Evolutionary conservation across 2,113 vertebrate genomes (phyloP), one percentile per base, ranked within the genome.

Genomic region (Sminthopsis crassicaudata): DNA sequence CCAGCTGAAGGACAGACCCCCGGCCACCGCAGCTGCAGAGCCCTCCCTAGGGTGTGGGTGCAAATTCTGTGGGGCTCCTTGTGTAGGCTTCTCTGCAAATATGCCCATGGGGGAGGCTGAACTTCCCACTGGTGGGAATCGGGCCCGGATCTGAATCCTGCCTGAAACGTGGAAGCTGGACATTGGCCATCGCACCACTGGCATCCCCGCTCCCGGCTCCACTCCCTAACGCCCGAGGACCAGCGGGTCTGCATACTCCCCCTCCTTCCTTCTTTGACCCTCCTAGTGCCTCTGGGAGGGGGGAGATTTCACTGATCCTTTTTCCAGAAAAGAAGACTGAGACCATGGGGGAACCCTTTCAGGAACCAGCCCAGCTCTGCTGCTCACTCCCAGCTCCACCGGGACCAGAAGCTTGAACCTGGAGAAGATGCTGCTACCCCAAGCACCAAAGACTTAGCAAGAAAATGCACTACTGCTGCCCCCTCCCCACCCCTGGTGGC

Each of bases 371-470:
- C 7, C n/a, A 1, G 67, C 6, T 19, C n/a, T 84, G 10, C 67
- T 42, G n/a, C n/a, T 84, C 57, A 30, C n/a, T 24, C 91, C 55
- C 90, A 88, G 94, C 94, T 60, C 4, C 53, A 89, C 93, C 30
- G n/a, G 0, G 60, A 22, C 23, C 55, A 90, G 95, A 97, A 97
- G 94, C 76, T 22, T 91, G 94, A 93, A 94, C 1, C 46, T 50
- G 91, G 97, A 92, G 60, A 96, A 97, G 98, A 97, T 95, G 98
- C 98, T 98, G 98, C 98, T 98, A 97, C 92, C 93, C 67, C 92
- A 90, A 98, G 97, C 98, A 98, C 98, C 98, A 99, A 98, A 98
- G 98, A 98, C 54, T 60, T 96, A 94, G 96, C 92, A 89, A 91
- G 96, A 2, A 97, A 91, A 93, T 98, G 98, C 97, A 96, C 98